phyloP scores from a whole-genome alignment of 2,888 invertebrate species.

The Yponomeuta cagnagella region DNA sequence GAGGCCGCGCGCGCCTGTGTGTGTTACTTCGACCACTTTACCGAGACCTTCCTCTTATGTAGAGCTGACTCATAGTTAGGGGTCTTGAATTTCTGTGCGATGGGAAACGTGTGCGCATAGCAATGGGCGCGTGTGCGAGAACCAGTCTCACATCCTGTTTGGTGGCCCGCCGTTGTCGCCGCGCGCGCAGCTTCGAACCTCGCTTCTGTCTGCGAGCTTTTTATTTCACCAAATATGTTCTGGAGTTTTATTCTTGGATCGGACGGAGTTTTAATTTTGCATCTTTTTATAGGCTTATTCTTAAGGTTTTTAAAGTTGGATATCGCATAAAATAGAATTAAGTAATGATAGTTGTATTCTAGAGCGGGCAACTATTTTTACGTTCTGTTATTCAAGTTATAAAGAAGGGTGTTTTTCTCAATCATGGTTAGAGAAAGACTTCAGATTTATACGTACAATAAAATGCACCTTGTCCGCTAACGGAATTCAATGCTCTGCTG shows the following conservation, averaged over 20 bases:
- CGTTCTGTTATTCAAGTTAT: background rate
- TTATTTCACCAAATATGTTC: constrained; percentile 48
- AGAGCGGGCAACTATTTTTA: background rate
- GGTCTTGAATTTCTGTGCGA: background rate
- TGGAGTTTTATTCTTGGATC: background rate
- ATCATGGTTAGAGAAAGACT: background rate
- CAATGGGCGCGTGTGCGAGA: constrained; percentile 43
- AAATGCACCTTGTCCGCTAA: background rate
- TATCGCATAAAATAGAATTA: background rate
- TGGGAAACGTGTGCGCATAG: constrained; percentile 25
- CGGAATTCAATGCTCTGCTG: background rate
- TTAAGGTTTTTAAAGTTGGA: background rate
- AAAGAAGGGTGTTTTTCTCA: background rate
- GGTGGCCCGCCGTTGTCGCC: constrained; percentile 50
- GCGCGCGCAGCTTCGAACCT: constrained; percentile 50
- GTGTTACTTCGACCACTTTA: constrained; percentile 25
- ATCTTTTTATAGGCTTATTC: background rate
- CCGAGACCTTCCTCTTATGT: background rate
- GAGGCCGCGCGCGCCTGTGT: constrained; percentile 59
- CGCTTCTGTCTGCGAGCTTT: constrained; percentile 62
- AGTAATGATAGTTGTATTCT: background rate
- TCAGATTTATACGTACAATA: too few species aligned
- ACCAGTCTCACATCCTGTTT: constrained; percentile 76
- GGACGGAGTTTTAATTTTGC: background rate
- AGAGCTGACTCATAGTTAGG: background rate